Percentiles rank a stretch among this genome's conserved stretches.
These are phyloP conservation scores for Suncus etruscus DNA, from an alignment of 2,113 vertebrate species.

Conservation along the genomic window DNA sequence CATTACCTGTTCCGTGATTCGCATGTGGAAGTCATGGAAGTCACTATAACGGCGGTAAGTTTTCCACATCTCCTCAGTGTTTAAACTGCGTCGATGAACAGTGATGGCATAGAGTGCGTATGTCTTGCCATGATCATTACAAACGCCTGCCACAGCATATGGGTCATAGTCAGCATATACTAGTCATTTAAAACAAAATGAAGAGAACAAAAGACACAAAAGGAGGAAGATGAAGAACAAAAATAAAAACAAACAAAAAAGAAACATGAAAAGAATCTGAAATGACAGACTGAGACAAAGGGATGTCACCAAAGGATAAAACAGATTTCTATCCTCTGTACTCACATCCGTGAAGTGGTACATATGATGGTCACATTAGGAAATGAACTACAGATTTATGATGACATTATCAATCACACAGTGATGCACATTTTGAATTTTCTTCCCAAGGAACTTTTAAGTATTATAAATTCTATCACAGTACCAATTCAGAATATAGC, in stretches of 20 bases:
- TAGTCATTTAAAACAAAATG: constrained; percentile 86
- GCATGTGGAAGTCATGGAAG: constrained; percentile 99
- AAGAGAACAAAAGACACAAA: constrained; percentile 84
- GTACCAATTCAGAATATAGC: background rate
- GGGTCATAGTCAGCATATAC: constrained; percentile 94
- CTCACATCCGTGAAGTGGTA: background rate
- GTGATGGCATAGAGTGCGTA: constrained; percentile 98
- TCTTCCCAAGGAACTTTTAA: constrained; percentile 27
- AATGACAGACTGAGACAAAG: constrained; percentile 84
- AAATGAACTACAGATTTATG: background rate
- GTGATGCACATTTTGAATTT: background rate
- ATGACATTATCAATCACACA: background rate
- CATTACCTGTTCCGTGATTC: constrained; percentile 97
- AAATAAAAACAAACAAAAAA: constrained; percentile 73
- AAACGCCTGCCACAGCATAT: constrained; percentile 97
- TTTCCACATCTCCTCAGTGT: constrained; percentile 96
- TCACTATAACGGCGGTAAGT: constrained; percentile 98
- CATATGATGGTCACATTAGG: background rate
- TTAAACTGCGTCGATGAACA: constrained; percentile 91
- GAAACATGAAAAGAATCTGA: constrained; percentile 85
- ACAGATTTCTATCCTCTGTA: constrained; percentile 19
- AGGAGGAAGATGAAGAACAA: constrained; percentile 88
- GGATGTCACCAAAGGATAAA: constrained; percentile 78
- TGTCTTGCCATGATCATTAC: constrained; percentile 99
- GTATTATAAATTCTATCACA: background rate